These are phyloP conservation scores for Muscicapa striata DNA, from an alignment of 2,797 vertebrate genomes.

Conservation along the genomic window DNA sequence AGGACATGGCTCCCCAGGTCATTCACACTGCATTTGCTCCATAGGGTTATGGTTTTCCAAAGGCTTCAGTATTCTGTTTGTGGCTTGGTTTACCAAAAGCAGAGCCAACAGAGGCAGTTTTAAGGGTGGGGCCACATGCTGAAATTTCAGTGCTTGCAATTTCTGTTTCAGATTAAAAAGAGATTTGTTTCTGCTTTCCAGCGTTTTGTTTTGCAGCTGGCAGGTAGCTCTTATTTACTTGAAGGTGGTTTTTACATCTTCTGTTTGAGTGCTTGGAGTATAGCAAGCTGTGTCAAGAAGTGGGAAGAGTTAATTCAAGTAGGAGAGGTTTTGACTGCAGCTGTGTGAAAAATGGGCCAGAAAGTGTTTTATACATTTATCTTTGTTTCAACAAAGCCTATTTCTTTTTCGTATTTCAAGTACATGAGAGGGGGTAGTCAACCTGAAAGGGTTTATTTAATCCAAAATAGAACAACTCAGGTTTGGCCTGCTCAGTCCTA, in stretches of 20 bases:
- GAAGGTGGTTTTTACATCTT: conserved; percentile 1
- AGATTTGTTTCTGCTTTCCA: not conserved
- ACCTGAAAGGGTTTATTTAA: conserved; percentile 58
- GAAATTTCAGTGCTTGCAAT: conserved; percentile 8
- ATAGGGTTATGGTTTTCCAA: not conserved
- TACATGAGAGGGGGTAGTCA: conserved; percentile 12
- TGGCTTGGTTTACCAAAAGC: not conserved
- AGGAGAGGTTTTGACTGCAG: conserved; percentile 44
- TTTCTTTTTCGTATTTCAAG: conserved; percentile 40
- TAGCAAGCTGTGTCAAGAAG: not conserved
- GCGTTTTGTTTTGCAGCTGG: conserved; percentile 2
- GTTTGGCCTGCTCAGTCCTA: conserved; percentile 24
- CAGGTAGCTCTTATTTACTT: conserved; percentile 51
- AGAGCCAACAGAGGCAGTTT: not conserved
- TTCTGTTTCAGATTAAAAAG: conserved; percentile 59
- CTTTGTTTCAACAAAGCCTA: conserved; percentile 44
- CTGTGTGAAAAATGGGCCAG: conserved; percentile 59
- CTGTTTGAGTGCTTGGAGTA: not conserved
- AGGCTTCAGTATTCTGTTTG: not conserved
- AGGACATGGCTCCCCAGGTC: not conserved
- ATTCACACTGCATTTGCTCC: not conserved
- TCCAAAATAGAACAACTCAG: conserved; percentile 41
- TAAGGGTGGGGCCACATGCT: not conserved
- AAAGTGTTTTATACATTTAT: conserved; percentile 52
- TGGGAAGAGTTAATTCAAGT: conserved; percentile 39